phyloP scores from a whole-genome alignment of 1,140 invertebrate genomes.

The Atta texana region DNA sequence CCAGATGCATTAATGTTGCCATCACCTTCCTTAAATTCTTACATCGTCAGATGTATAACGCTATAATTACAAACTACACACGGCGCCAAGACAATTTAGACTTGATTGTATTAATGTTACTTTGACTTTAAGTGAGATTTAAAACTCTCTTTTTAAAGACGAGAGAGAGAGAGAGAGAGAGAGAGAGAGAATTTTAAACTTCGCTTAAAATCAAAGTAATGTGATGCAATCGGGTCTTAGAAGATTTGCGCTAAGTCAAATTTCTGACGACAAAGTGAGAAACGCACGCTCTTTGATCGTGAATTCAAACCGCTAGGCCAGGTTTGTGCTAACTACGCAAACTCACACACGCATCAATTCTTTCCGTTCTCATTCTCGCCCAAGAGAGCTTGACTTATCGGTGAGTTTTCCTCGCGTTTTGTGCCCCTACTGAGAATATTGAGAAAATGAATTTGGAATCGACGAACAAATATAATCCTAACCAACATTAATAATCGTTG shows the following conservation, averaged over 20 bases:
- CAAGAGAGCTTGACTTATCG: slow-evolving; percentile 26
- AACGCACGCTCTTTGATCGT: slow-evolving; percentile 31
- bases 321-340: background rate
- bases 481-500: background rate
- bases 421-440: background rate
- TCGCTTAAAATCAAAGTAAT: no score
- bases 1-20: background rate
- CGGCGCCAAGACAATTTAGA: slow-evolving; percentile 22
- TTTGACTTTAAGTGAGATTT: no score
- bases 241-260: background rate
- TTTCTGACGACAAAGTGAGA: slow-evolving; percentile 14
- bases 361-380: slow-evolving; percentile 1
- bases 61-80: background rate
- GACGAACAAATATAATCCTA: slow-evolving; percentile 30
- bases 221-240: no score
- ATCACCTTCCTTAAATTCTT: slow-evolving; percentile 8
- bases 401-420: slow-evolving; percentile 32
- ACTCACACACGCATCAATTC: slow-evolving; percentile 30
- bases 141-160: no score
- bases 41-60: background rate
- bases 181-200: no score
- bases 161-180: no score
- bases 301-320: background rate
- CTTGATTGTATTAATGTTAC: no score
- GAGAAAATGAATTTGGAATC: slow-evolving; percentile 42